These are phyloP conservation scores for Spongilla lacustris DNA, from an alignment of 37 sponge, comb jelly and placozoan genomes.

Conservation along the genomic window DNA sequence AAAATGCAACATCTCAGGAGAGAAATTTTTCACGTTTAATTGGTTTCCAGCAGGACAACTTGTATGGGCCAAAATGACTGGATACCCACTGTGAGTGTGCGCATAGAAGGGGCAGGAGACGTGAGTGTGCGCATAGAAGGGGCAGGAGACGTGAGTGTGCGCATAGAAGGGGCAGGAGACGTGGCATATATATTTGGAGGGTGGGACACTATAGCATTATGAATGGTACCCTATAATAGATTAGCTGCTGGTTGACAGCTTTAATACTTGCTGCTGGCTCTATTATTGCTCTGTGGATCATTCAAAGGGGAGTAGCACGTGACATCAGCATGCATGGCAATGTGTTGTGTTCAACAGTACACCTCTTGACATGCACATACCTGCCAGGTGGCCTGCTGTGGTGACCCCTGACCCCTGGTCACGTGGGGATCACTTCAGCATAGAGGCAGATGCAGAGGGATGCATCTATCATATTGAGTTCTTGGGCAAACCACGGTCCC, in stretches of 20 bases:
- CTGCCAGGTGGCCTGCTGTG: conserved; percentile 71
- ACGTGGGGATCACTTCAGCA: conserved; percentile 5
- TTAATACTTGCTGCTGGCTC: too few relatives aligned
- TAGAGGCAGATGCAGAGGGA: conserved; percentile 53
- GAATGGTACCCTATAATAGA: too few relatives aligned
- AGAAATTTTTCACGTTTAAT: conserved; percentile 30
- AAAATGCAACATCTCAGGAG: background rate
- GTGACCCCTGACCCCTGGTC: conserved; percentile 64
- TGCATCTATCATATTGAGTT: conserved; percentile 81
- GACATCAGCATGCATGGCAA: too few relatives aligned
- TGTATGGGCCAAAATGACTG: conserved; percentile 74
- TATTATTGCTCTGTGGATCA: too few relatives aligned
- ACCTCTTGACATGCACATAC: background rate
- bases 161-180: background rate
- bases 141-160: background rate
- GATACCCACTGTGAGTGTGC: conserved; percentile 56
- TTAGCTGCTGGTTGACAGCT: too few relatives aligned
- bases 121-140: background rate
- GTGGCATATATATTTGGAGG: too few relatives aligned
- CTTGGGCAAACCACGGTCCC: conserved; percentile 56
- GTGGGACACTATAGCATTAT: too few relatives aligned
- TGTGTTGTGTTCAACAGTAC: too few relatives aligned
- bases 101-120: background rate
- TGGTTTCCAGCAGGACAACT: conserved; percentile 53
- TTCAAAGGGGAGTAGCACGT: too few relatives aligned